A percentile compares a stretch with the other conserved stretches of the same genome.
Evolutionary conservation across 2,888 invertebrate species (phyloP).

Genomic region (Trachelus troglodyta): DNA sequence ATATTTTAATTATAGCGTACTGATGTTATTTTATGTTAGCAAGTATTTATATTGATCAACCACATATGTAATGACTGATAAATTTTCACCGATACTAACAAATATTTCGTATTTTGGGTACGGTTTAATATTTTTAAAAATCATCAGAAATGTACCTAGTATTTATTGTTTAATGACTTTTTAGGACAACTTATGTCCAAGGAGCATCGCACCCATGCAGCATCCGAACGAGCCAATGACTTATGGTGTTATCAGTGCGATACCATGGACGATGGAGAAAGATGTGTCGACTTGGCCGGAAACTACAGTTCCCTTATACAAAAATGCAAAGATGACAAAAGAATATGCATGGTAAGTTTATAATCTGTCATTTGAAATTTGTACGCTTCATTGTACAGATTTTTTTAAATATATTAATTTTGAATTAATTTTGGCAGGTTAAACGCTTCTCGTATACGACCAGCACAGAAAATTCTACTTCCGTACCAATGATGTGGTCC

Average conservation of each 20-base stretch:
- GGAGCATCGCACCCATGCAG: constrained; percentile 83
- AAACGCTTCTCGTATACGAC: constrained; percentile 87
- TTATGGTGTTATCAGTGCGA: constrained; percentile 86
- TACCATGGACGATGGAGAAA: constrained; percentile 80
- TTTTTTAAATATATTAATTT: constrained; percentile 6
- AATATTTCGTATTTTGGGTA: too few relatives aligned
- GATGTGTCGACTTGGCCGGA: constrained; percentile 75
- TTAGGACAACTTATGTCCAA: constrained; percentile 68
- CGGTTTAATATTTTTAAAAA: too few relatives aligned
- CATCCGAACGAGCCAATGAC: constrained; percentile 81
- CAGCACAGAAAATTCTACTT: constrained; percentile 82
- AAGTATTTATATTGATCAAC: neutral
- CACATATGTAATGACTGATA: neutral
- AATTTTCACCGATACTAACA: neutral
- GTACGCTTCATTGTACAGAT: neutral
- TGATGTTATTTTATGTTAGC: neutral
- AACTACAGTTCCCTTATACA: constrained; percentile 73
- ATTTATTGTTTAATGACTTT: neutral
- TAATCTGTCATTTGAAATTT: neutral
- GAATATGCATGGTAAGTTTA: constrained; percentile 80
- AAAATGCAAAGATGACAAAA: constrained; percentile 81
- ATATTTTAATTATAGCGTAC: neutral
- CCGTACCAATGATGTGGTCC: constrained; percentile 82
- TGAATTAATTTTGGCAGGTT: constrained; percentile 69
- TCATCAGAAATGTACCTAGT: neutral